Base-by-base conservation (phyloP, 2,113 vertebrate genomes). In the Sebastes schlegelii region DNA sequence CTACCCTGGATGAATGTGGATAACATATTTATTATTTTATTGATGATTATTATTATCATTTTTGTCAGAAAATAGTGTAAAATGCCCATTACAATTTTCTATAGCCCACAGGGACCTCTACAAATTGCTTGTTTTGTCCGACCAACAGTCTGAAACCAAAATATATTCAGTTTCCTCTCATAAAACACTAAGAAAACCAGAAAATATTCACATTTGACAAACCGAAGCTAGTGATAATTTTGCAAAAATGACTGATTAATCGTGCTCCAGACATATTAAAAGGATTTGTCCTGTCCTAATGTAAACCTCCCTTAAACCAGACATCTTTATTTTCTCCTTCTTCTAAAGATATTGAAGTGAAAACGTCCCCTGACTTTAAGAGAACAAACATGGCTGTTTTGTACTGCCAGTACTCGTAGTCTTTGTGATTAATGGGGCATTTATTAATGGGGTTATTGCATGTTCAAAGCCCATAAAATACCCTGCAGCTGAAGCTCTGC, bases 371-470 rank as follows among this genome's bases (percentile, higher is more conserved):
- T 51, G 12, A 43, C 42, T 23, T 17, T 17, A 80, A 74, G 51
- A 65, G 57, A 77, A 68, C 49, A 43, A 21, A 64, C 52, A 61
- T 10, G 43, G 23, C 11, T 58, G 26, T 52, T 88, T 55, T 48
- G n/a, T 54, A 2, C 48, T 7, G 45, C 17, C 64, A 52, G 8
- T 19, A 6, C 4, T 1, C 1, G 2, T 6, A 10, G 64, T 21
- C 1, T 71, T 57, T 68, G 46, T 63, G 74, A 77, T 52, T 83
- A 19, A 84, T 80, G 60, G 55, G 75, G 79, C 45, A n/a, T n/a
- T n/a, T n/a, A n/a, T n/a, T n/a, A n/a, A n/a, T n/a, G n/a, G n/a
- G 80, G 77, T 85, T 87, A 40, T 21, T 70, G 48, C 58, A 26
- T 19, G 10, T 5, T 89, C 45, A 51, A 81, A 86, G 21, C 16